phyloP scores from a whole-genome alignment of 2,113 vertebrate genomes.

The Neofelis nebulosa region DNA sequence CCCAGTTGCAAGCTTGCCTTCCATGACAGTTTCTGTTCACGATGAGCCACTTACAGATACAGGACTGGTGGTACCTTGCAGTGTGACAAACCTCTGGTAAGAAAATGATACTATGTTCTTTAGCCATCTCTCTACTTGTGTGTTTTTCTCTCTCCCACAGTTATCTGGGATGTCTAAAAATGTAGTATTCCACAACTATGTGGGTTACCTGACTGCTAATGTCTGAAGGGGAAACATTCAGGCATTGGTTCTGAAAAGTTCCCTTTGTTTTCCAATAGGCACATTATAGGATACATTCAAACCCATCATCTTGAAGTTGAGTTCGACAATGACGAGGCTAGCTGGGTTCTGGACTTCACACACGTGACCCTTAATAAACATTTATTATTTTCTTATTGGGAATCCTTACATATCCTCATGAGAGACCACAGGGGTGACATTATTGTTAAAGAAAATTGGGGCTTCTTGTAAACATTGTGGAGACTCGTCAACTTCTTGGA shows the following conservation, averaged over 20 bases:
- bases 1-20: background rate
- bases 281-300: background rate
- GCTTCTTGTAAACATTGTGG: slow-evolving; percentile 41
- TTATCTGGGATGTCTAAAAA: slow-evolving; percentile 57
- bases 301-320: slow-evolving; percentile 18
- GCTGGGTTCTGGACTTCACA: background rate
- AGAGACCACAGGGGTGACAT: background rate
- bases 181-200: slow-evolving; percentile 8
- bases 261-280: background rate
- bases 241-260: background rate
- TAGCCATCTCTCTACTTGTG: background rate
- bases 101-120: background rate
- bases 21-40: slow-evolving; percentile 44
- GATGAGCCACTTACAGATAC: slow-evolving; percentile 1
- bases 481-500: background rate
- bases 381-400: slow-evolving; percentile 52
- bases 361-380: background rate
- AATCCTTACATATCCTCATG: slow-evolving; percentile 34
- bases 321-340: background rate
- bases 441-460: background rate
- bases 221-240: background rate
- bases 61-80: background rate
- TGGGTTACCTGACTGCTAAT: background rate
- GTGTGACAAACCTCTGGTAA: background rate
- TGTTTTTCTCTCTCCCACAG: slow-evolving; percentile 39